A percentile compares a stretch with the other conserved stretches of the same genome.
These are phyloP conservation scores for Brachylomia viminalis DNA, from an alignment of 2,888 invertebrate species.

Conservation along the genomic window DNA sequence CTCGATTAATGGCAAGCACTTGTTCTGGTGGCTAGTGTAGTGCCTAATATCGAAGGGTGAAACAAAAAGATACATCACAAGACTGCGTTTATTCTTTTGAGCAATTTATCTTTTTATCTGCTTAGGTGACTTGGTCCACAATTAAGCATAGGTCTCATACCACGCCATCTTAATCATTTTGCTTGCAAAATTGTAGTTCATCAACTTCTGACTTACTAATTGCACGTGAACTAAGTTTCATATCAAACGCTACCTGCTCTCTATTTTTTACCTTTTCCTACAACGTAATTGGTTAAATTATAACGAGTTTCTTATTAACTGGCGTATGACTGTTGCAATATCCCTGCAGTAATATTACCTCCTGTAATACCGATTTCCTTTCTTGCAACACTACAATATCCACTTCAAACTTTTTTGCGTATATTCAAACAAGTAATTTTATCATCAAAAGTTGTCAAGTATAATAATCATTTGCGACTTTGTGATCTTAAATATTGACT, in stretches of 20 bases:
- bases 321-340: constrained; percentile 64
- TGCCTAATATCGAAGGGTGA: not conserved
- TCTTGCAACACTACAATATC: constrained; percentile 68
- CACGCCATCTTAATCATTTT: not conserved
- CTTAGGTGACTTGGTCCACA: not conserved
- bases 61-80: not conserved
- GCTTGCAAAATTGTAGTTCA: constrained; percentile 4
- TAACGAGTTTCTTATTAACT: constrained; percentile 60
- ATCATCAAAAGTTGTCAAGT: constrained; percentile 15
- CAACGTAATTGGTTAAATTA: constrained; percentile 60
- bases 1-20: constrained; percentile 26
- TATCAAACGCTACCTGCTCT: constrained; percentile 45
- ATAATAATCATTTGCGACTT: constrained; percentile 7
- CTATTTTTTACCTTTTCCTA: constrained; percentile 60
- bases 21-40: not conserved
- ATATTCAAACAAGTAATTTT: constrained; percentile 39
- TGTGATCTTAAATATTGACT: constrained; percentile 1
- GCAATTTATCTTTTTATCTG: not conserved
- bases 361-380: constrained; percentile 68
- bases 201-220: constrained; percentile 14
- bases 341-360: constrained; percentile 64
- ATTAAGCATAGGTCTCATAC: not conserved
- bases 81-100: not conserved
- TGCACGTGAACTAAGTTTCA: constrained; percentile 30
- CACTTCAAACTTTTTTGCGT: constrained; percentile 46